Evolutionary conservation across 1,140 invertebrate species (phyloP).

Genomic region (Euura lappo): DNA sequence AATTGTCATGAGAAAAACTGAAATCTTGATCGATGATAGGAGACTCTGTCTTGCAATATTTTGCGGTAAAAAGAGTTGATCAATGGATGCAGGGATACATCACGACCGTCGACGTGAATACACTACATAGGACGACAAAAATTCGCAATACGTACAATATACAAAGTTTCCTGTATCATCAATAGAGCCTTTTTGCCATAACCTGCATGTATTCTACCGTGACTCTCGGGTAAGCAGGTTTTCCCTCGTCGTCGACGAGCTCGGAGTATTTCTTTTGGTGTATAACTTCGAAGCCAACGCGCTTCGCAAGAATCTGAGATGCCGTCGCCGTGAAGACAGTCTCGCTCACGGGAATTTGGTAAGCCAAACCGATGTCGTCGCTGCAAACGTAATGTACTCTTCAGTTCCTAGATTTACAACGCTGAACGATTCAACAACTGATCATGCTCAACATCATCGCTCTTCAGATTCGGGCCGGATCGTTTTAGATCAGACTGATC

Average conservation of each 20-base stretch:
- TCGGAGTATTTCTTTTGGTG: slow-evolving; percentile 18
- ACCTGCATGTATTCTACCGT: slow-evolving; percentile 25
- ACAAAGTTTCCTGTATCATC: background rate
- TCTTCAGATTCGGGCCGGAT: no score
- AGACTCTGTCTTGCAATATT: no score
- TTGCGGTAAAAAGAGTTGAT: no score
- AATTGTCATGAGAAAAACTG: no score
- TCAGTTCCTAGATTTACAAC: background rate
- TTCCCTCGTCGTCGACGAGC: slow-evolving; percentile 27
- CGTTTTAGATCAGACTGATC: background rate
- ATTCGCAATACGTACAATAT: no score
- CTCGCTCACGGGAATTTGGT: slow-evolving; percentile 27
- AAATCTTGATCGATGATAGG: no score
- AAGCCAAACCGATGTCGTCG: slow-evolving; percentile 30
- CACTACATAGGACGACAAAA: no score
- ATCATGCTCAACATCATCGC: background rate
- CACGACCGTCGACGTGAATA: no score
- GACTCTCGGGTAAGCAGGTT: slow-evolving; percentile 22
- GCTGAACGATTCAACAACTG: background rate
- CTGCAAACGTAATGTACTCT: slow-evolving; percentile 17
- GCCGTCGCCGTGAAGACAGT: slow-evolving; percentile 33
- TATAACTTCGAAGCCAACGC: slow-evolving; percentile 28
- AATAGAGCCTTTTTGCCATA: slow-evolving; percentile 31
- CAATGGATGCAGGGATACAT: no score
- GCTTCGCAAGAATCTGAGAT: slow-evolving; percentile 31